Percentiles rank a stretch among this genome's conserved stretches.
phyloP scores from a whole-genome alignment of 2,113 vertebrate species.

The Henicopernis longicauda region DNA sequence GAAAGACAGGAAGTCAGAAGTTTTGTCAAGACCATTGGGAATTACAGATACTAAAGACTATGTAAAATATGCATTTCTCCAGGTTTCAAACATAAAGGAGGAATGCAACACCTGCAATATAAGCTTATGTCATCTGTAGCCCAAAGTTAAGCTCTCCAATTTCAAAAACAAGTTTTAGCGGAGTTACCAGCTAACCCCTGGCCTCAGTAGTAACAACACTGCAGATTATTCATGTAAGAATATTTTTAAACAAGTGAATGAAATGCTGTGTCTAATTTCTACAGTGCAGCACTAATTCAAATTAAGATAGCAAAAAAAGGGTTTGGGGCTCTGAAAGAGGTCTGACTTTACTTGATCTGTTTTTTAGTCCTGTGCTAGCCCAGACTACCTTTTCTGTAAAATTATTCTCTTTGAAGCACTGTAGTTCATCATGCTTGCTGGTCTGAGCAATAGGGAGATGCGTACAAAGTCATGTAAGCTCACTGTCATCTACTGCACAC shows the following conservation, averaged over 20 bases:
- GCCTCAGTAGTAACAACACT: not conserved
- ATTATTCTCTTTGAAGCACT: not conserved
- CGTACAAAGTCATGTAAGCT: not conserved
- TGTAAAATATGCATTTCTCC: not conserved
- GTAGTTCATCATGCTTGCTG: rapidly evolving
- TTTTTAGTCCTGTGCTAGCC: not conserved
- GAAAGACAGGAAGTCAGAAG: not conserved
- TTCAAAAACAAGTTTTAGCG: not conserved
- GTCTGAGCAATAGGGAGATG: too few species aligned
- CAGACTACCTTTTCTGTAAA: not conserved
- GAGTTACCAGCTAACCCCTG: not conserved
- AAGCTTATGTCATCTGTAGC: not conserved
- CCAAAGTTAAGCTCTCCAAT: not conserved
- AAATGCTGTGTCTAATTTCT: not conserved
- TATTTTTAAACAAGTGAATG: not conserved
- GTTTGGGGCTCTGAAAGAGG: not conserved
- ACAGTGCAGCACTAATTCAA: not conserved
- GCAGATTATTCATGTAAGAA: not conserved
- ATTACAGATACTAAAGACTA: not conserved
- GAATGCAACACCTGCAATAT: not conserved
- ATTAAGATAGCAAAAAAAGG: not conserved
- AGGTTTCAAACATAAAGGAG: not conserved
- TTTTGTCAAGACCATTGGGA: not conserved
- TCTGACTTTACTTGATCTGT: not conserved
- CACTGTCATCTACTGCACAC: slow-evolving; percentile 49